These are phyloP conservation scores for Ibidorhyncha struthersii DNA, from an alignment of 2,113 vertebrate genomes.

Conservation along the genomic window DNA sequence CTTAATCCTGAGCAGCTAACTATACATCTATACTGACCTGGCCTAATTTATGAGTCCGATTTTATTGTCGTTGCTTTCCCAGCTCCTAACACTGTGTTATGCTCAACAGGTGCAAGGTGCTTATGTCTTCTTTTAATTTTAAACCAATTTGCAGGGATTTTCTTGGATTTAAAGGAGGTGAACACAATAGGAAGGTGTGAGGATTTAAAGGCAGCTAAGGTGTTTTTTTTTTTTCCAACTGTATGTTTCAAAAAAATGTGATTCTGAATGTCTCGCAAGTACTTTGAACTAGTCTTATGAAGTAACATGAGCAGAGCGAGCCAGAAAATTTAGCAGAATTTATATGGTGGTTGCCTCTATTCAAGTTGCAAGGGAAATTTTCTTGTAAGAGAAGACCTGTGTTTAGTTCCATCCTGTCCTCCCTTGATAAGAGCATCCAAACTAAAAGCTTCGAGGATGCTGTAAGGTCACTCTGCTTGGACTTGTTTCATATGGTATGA, in stretches of 20 bases:
- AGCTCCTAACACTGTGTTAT: background rate
- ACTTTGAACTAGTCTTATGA: background rate
- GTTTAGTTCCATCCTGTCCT: background rate
- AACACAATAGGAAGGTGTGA: background rate
- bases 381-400: background rate
- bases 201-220: background rate
- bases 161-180: background rate
- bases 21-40: background rate
- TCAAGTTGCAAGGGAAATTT: background rate
- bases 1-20: background rate
- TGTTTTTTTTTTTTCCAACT: background rate
- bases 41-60: background rate
- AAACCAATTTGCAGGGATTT: background rate
- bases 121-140: background rate
- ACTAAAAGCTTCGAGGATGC: background rate
- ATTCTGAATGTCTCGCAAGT: background rate
- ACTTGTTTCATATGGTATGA: background rate
- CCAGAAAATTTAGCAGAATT: background rate
- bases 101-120: background rate
- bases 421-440: background rate
- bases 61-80: background rate
- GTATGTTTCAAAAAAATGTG: fast-evolving
- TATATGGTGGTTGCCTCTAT: background rate
- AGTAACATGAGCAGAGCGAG: background rate
- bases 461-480: background rate